Evolutionary conservation across 2,888 invertebrate species (phyloP), one percentile per base, ranked within the genome.

Genomic region (Philereme vetulata): DNA sequence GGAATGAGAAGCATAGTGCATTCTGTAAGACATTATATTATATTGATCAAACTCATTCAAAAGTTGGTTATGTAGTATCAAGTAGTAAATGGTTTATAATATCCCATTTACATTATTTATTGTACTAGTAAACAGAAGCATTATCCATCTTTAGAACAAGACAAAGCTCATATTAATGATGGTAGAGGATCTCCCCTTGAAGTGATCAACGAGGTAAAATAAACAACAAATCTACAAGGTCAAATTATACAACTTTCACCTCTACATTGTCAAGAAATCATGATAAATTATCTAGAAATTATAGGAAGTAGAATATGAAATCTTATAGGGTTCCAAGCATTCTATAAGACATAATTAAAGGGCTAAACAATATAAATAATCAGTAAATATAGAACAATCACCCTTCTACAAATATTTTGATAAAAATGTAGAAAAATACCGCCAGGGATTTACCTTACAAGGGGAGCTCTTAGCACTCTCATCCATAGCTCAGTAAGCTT

Each of bases 391-490:
- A 69, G 67, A 64, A 66, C 66, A 67, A 56, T 50, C 58, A 71
- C 61, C 63, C 70, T 68, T 70, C 75, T 78, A 79, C 74, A 69
- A 56, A 69, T 68, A 72, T 56, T 60, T 62, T 56, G 53, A 64
- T 64, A 65, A 75, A 74, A 76, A 78, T 63, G 67, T 75, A 82
- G 76, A 72, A 78, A 78, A 77, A 81, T 65, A 80, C 77, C 71
- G 77, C 80, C 76, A 81, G 80, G 77, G 79, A 81, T 83, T 92
- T 92, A 92, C 92, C 92, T 92, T 85, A 88, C 89, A 91, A 84
- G 90, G 90, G 82, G 90, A 90, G 81, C 80, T 88, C 82, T 85
- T 88, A 83, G 76, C 82, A 81, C 82, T 87, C 77, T 86, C 87
- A 88, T 92, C 91, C 92, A 92, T 92, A 75, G 84, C 88, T 88